Conservation (phyloP, 2,888 invertebrate species). For the Onthophagus sagittarius region DNA sequence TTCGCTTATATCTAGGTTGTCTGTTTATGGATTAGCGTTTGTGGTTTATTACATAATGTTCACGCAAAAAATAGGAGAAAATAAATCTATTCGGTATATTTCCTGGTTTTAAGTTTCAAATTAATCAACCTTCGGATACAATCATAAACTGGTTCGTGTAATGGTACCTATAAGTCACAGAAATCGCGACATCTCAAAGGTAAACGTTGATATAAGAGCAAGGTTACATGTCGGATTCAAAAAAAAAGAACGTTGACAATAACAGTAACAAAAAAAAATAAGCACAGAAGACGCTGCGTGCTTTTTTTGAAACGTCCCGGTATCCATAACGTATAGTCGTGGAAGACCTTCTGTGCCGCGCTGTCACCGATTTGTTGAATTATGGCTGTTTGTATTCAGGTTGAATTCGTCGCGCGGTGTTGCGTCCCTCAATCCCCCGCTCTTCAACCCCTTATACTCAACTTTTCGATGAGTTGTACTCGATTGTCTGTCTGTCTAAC, state of each 20-base stretch:
- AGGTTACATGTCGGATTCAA: background rate
- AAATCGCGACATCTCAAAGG: background rate
- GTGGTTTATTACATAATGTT: too few relatives aligned
- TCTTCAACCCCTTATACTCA: background rate
- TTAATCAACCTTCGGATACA: too few relatives aligned
- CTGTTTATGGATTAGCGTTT: too few relatives aligned
- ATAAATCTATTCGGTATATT: too few relatives aligned
- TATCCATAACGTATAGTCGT: background rate
- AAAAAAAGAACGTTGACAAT: too few relatives aligned
- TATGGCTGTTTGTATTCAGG: constrained; percentile 29
- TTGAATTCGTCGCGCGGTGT: constrained; percentile 25
- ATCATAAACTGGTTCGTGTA: background rate
- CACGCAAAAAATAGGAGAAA: too few relatives aligned
- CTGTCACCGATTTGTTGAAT: constrained; percentile 16
- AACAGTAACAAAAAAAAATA: background rate
- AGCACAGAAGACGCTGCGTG: background rate
- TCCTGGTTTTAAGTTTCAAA: background rate
- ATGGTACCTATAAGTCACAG: background rate
- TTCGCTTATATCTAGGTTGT: too few relatives aligned
- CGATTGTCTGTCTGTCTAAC: constrained; percentile 2
- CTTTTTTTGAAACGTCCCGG: background rate
- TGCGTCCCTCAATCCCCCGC: background rate
- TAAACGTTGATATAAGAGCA: background rate
- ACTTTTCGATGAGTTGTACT: constrained; percentile 6
- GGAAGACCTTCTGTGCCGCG: background rate